Conservation (phyloP, 2,888 invertebrate species). For the Hemicrepidius hirtus region DNA sequence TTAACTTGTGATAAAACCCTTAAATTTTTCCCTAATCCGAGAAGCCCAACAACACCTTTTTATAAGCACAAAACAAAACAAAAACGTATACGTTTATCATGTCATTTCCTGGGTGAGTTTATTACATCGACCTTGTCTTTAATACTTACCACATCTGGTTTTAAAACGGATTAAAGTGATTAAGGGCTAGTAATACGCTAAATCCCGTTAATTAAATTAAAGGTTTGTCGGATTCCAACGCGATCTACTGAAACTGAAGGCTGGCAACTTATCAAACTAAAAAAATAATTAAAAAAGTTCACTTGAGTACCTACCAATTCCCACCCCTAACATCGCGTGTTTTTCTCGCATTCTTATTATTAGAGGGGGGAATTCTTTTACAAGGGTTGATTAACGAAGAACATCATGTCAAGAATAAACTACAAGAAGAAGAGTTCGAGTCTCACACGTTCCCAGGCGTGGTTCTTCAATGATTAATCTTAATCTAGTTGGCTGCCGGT, state of each 20-base stretch:
- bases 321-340: slow-evolving; percentile 1
- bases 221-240: slow-evolving; percentile 3
- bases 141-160: not conserved
- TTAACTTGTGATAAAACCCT: not conserved
- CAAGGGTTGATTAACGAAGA: slow-evolving; percentile 18
- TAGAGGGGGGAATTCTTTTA: not conserved
- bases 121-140: too few relatives aligned
- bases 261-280: not conserved
- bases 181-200: slow-evolving; percentile 5
- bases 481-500: not conserved
- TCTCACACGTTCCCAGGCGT: not conserved
- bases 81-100: too few relatives aligned
- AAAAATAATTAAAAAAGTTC: not conserved
- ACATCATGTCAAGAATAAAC: slow-evolving; percentile 11
- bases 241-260: too few relatives aligned
- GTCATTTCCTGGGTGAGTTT: too few relatives aligned
- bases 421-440: slow-evolving; percentile 1
- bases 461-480: slow-evolving; percentile 6
- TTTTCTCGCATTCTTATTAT: not conserved
- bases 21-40: not conserved
- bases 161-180: slow-evolving; percentile 10
- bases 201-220: slow-evolving; percentile 12
- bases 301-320: too few relatives aligned
- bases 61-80: too few relatives aligned
- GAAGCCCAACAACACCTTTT: too few relatives aligned